A percentile compares a stretch with the other conserved stretches of the same genome.
Conservation (phyloP, 2,888 invertebrate genomes). For the Onthophagus sagittarius region DNA sequence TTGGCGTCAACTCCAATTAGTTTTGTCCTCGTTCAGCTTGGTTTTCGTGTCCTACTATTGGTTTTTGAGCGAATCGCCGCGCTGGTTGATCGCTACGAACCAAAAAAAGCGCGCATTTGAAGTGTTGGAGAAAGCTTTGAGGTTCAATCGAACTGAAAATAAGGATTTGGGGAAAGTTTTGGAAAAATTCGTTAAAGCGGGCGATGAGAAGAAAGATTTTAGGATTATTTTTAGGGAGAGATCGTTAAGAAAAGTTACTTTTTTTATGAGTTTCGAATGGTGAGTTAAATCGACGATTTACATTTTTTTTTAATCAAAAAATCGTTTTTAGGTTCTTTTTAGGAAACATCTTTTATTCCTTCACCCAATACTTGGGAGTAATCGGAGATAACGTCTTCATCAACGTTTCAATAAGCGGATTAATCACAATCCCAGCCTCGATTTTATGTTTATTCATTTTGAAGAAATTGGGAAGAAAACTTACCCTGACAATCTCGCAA, state of each 20-base stretch:
- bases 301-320: not conserved
- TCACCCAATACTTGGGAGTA: conserved; percentile 57
- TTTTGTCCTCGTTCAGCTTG: conserved; percentile 53
- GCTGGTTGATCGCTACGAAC: conserved; percentile 59
- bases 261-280: conserved; percentile 55
- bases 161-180: conserved; percentile 15
- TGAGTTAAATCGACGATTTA: conserved; percentile 40
- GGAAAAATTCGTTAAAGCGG: conserved; percentile 41
- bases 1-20: conserved; percentile 59
- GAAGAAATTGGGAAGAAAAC: conserved; percentile 52
- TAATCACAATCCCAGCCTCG: conserved; percentile 55
- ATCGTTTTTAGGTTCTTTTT: conserved; percentile 53
- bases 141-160: conserved; percentile 32
- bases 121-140: conserved; percentile 44
- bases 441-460: conserved; percentile 53
- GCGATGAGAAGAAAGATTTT: conserved; percentile 42
- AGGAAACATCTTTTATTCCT: conserved; percentile 58
- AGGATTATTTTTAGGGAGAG: conserved; percentile 50
- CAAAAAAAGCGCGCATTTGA: conserved; percentile 51
- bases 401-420: conserved; percentile 53
- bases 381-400: conserved; percentile 55
- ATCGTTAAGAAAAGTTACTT: conserved; percentile 52
- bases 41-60: conserved; percentile 52
- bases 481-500: conserved; percentile 52
- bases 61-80: conserved; percentile 60